Percentiles rank a stretch among this genome's conserved stretches.
Conservation (phyloP, 2,888 invertebrate species). For the Leptinotarsa rubiginosa region DNA sequence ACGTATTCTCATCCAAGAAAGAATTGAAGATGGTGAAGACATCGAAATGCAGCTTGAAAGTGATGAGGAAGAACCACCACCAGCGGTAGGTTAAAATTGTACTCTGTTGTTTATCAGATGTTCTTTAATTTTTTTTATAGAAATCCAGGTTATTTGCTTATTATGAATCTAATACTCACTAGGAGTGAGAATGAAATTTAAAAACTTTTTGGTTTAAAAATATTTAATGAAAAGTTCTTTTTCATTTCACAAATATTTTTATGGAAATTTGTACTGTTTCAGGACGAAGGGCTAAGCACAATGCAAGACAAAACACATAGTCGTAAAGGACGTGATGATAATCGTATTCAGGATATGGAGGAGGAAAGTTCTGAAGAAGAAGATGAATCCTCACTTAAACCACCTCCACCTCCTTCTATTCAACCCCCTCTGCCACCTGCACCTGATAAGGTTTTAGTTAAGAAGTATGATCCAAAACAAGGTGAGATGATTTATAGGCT, state of each 20-base stretch:
- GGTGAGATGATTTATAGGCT: constrained; percentile 59
- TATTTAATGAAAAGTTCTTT: no score
- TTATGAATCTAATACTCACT: no score
- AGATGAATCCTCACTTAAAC: constrained; percentile 63
- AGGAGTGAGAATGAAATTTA: no score
- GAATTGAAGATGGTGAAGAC: constrained; percentile 83
- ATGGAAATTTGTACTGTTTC: constrained; percentile 18
- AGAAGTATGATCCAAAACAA: constrained; percentile 97
- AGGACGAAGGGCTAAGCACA: constrained; percentile 71
- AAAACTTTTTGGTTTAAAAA: no score
- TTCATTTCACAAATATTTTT: not conserved
- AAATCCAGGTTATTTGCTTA: no score
- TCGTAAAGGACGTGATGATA: constrained; percentile 68
- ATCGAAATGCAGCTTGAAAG: constrained; percentile 93
- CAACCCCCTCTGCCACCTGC: constrained; percentile 83
- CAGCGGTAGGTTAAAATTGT: constrained; percentile 49
- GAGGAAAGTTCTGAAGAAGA: constrained; percentile 85
- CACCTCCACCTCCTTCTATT: constrained; percentile 63
- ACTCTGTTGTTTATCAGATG: not conserved
- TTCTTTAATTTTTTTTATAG: no score
- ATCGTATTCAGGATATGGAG: constrained; percentile 90
- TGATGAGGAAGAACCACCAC: constrained; percentile 72
- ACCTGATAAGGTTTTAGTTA: constrained; percentile 93
- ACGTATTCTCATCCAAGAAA: constrained; percentile 88
- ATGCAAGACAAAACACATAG: constrained; percentile 75